phyloP scores from a whole-genome alignment of 2,797 vertebrate genomes.

The Parambassis ranga region DNA sequence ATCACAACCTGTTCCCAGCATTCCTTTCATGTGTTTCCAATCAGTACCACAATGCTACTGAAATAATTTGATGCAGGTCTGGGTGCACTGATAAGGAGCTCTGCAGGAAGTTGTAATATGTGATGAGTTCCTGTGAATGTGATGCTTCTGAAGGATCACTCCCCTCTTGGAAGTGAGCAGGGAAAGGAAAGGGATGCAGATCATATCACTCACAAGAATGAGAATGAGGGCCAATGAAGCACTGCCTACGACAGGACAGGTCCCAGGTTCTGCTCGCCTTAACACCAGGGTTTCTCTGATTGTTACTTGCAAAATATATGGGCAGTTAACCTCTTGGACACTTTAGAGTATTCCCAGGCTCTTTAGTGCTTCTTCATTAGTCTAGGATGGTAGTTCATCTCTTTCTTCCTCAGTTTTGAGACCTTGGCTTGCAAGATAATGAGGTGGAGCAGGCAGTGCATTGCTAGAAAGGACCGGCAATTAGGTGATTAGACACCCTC shows the following conservation, averaged over 20 bases:
- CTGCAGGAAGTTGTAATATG: conserved; percentile 85
- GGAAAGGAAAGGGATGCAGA: conserved; percentile 73
- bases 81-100: conserved; percentile 81
- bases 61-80: conserved; percentile 50
- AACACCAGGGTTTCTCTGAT: too few relatives aligned
- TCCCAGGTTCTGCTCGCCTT: conserved; percentile 23
- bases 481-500: conserved; percentile 75
- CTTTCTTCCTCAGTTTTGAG: conserved; percentile 44
- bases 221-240: conserved; percentile 61
- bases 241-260: neutral
- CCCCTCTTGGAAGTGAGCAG: conserved; percentile 69
- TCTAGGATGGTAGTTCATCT: conserved; percentile 51
- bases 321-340: conserved; percentile 16
- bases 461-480: conserved; percentile 53
- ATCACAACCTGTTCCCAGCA: neutral
- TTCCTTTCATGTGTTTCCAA: conserved; percentile 11
- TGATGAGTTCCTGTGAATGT: conserved; percentile 83
- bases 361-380: conserved; percentile 41
- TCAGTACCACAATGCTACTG: neutral
- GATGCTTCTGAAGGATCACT: conserved; percentile 59
- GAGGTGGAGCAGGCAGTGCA: conserved; percentile 58
- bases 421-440: conserved; percentile 54
- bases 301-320: conserved; percentile 15
- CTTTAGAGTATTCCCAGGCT: conserved; percentile 27
- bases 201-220: conserved; percentile 66